Evolutionary conservation across 2,113 vertebrate genomes (phyloP), one percentile per base, ranked within the genome.

Genomic region (Eurypyga helias): DNA sequence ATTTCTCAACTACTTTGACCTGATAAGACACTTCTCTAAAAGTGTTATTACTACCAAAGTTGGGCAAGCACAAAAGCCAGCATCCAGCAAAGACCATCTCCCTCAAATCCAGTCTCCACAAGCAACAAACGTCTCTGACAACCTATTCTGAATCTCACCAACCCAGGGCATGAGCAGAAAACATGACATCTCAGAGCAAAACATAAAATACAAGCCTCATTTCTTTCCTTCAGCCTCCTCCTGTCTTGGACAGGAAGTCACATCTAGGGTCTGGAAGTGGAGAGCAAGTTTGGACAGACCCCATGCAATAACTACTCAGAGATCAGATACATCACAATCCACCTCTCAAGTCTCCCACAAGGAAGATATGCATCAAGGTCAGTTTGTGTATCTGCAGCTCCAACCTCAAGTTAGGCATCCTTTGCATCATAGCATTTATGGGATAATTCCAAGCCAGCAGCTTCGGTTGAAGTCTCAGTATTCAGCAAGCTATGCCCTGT

Each of bases 111-210:
- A 81, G 51, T 12, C n/a, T 83, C 41, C 19, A 5, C 1, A 3
- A 46, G 6, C 51, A 72, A 18, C 0, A 0, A 17, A 9, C 25
- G 20, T 12, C 54, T 62, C 60, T 4, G 16, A 48, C 14, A 85
- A 18, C 26, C 36, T 28, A 8, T 21, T 57, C 21, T 36, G 26
- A 45, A 71, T 19, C 57, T 81, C 70, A 31, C 5, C 9, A 31
- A 21, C n/a, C 10, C 5, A 49, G 4, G 11, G 4, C 29, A 13
- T 0, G 8, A n/a, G 13, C 4, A 43, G n/a, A 48, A 60, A 26
- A 38, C 13, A 75, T 33, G 52, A n/a, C 62, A 41, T 2, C 15
- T 12, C 20, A 6, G 5, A 48, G 17, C 7, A 76, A 14, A 88
- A 67, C 7, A 25, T 6, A 33, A 83, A 15, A 17, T 14, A 29